A percentile compares a stretch with the other conserved stretches of the same genome.
Conservation (phyloP, 2,113 vertebrate species). For the Conger conger region DNA sequence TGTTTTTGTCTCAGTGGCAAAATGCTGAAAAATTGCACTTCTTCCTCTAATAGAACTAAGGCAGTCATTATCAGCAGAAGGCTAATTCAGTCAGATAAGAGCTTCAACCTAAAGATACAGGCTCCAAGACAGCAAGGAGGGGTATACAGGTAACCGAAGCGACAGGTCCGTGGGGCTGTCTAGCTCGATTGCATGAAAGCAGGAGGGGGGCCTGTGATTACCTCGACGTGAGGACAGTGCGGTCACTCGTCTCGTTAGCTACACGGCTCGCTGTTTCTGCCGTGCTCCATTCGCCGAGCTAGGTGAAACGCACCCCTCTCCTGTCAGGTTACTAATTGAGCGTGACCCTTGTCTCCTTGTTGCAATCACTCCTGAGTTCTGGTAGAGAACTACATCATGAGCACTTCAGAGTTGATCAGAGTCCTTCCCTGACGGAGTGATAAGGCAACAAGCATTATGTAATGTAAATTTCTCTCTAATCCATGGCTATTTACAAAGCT, state of each 20-base stretch:
- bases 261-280: slow-evolving; percentile 47
- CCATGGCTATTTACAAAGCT: too few relatives aligned
- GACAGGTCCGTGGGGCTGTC: slow-evolving; percentile 2
- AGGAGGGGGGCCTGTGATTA: not conserved
- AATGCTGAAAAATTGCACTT: too few relatives aligned
- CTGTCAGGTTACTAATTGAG: slow-evolving; percentile 59
- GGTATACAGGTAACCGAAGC: not conserved
- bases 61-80: not conserved
- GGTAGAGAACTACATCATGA: slow-evolving; percentile 44
- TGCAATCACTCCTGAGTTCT: slow-evolving; percentile 56
- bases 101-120: not conserved
- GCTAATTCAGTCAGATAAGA: not conserved
- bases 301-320: slow-evolving; percentile 50
- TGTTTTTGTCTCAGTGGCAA: too few relatives aligned
- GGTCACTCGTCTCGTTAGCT: slow-evolving; percentile 49
- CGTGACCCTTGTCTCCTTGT: slow-evolving; percentile 45
- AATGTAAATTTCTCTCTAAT: too few relatives aligned
- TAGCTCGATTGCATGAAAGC: not conserved
- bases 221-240: slow-evolving; percentile 37
- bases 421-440: not conserved
- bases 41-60: too few relatives aligned
- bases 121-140: not conserved
- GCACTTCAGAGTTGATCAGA: slow-evolving; percentile 57
- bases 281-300: slow-evolving; percentile 47
- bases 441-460: not conserved